Evolutionary conservation across 2,888 invertebrate genomes (phyloP), one percentile per base, ranked within the genome.

Genomic region (Plebejus anna): DNA sequence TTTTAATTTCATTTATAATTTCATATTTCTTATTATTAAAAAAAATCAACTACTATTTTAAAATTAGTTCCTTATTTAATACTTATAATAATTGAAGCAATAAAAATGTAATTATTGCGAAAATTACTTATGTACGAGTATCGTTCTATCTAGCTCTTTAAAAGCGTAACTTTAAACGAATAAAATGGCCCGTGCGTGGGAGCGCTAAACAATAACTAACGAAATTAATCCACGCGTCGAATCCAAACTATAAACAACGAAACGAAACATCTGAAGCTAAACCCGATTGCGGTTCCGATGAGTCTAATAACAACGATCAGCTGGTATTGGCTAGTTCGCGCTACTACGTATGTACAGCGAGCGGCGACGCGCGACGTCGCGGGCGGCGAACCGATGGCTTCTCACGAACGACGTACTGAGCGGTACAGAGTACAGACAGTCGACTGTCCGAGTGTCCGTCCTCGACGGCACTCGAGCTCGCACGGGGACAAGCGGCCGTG

Each of bases 261-360:
- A 92, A 91, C 90, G 90, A 90, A 92, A 88, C 80, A 81, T 80
- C 86, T 89, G 88, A 88, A 88, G 89, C 92, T 92, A 91, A 87
- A 87, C 86, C 88, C 90, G 90, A 89, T 87, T 90, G 89, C 87
- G 89, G 89, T 87, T 89, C 89, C 89, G 90, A 90, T 90, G 89
- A 91, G 90, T 93, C 91, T 92, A 91, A 91, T 92, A 90, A 90
- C 89, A 90, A 91, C 91, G 92, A 92, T 87, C 92, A 90, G 93
- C 90, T 92, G 91, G 91, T 90, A 88, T 88, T 86, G 86, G 88
- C 86, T 88, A 84, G 90, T 90, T 90, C 90, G 91, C 90, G 93
- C 92, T 91, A 89, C 92, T 92, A 93, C 91, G 87, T 92, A 92
- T 93, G 85, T 92, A 93, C 91, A 92, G 90, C 88, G 84, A 36